phyloP scores from a whole-genome alignment of 2,113 vertebrate species.

The Platanista minor region DNA sequence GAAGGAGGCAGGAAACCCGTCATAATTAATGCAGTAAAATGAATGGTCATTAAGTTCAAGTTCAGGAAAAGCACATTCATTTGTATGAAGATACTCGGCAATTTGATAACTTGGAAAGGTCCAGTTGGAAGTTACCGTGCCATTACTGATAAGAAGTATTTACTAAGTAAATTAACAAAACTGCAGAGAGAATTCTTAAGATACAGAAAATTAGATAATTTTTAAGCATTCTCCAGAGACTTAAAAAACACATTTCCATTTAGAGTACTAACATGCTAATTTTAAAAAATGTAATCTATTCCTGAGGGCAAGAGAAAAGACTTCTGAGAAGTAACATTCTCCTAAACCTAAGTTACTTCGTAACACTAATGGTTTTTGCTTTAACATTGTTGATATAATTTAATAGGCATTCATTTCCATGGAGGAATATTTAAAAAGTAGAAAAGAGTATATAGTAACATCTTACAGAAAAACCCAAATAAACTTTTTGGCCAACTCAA shows the following conservation, averaged over 20 bases:
- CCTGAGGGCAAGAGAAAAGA: neutral
- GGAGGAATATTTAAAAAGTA: neutral
- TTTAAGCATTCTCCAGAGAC: neutral
- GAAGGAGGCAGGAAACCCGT: slow-evolving; percentile 13
- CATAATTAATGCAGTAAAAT: slow-evolving; percentile 36
- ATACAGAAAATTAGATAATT: slow-evolving; percentile 1
- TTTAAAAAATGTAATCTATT: neutral
- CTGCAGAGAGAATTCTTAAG: slow-evolving; percentile 4
- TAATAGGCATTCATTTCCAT: neutral
- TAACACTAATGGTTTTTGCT: neutral
- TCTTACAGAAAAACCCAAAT: no score
- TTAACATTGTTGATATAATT: neutral
- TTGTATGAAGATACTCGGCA: neutral
- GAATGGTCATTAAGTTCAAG: slow-evolving; percentile 11
- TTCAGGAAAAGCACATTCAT: slow-evolving; percentile 32
- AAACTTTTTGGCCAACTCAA: no score
- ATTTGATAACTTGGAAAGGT: slow-evolving; percentile 15
- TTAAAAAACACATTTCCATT: slow-evolving; percentile 5
- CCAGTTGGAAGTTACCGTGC: neutral
- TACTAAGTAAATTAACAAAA: slow-evolving; percentile 39
- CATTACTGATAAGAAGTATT: neutral
- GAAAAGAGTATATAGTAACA: neutral
- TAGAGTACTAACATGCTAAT: neutral
- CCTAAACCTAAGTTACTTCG: neutral
- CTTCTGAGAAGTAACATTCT: neutral